phyloP scores from a whole-genome alignment of 2,888 invertebrate genomes.

The Sisyra terminalis region DNA sequence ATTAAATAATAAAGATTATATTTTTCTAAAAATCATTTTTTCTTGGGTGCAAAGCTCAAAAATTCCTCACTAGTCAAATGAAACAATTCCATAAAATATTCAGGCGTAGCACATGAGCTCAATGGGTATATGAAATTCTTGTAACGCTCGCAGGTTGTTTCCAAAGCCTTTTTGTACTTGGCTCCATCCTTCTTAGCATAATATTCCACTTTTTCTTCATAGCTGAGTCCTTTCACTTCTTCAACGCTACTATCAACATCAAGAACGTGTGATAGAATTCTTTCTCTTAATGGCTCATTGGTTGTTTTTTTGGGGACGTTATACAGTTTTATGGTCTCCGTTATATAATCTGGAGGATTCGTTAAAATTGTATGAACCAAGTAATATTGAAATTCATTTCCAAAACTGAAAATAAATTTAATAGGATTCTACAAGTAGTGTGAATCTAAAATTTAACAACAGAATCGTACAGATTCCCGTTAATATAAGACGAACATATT shows the following conservation, averaged over 20 bases:
- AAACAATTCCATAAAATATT: conserved; percentile 1
- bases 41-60: no score
- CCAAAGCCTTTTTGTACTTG: background rate
- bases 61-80: no score
- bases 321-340: conserved; percentile 20
- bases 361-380: conserved; percentile 20
- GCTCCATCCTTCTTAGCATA: background rate
- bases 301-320: background rate
- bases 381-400: conserved; percentile 23
- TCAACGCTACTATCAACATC: background rate
- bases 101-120: background rate
- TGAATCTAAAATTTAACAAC: no score
- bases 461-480: no score
- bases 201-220: background rate
- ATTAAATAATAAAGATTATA: no score
- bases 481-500: no score
- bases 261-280: background rate
- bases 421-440: no score
- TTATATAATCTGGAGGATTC: conserved; percentile 19
- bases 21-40: no score
- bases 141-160: background rate
- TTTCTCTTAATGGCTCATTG: background rate
- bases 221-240: background rate
- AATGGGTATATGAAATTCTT: conserved; percentile 3
- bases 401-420: conserved; percentile 21